These are phyloP conservation scores for Drosophila takahashii DNA, from an alignment of 1,140 invertebrate species.

Conservation along the genomic window DNA sequence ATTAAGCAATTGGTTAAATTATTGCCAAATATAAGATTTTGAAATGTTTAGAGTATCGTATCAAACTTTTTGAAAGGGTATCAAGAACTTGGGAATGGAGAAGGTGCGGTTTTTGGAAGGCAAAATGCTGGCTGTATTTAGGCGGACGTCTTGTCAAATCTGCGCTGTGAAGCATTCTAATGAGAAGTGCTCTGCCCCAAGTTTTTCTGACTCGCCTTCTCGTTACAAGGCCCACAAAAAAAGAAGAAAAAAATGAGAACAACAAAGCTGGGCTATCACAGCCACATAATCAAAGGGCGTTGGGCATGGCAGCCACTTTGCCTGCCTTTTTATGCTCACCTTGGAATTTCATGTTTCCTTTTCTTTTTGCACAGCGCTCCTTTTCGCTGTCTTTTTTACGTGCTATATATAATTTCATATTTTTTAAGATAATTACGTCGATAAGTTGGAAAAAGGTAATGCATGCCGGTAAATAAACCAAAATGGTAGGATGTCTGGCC, in stretches of 20 bases:
- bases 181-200: conserved; percentile 68
- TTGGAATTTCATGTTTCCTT: conserved; percentile 47
- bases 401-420: conserved; percentile 76
- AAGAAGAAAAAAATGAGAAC: conserved; percentile 32
- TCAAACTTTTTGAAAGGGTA: not conserved
- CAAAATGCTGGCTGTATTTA: conserved; percentile 65
- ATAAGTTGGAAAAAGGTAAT: conserved; percentile 74
- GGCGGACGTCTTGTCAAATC: conserved; percentile 74
- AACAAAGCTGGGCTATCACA: conserved; percentile 68
- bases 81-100: conserved; percentile 5
- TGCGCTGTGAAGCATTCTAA: conserved; percentile 74
- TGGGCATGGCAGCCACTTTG: conserved; percentile 51
- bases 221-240: conserved; percentile 47
- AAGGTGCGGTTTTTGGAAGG: conserved; percentile 16
- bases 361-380: conserved; percentile 20
- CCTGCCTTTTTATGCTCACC: conserved; percentile 41
- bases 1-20: too few species aligned
- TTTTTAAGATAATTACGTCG: conserved; percentile 82
- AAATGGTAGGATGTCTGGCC: conserved; percentile 12
- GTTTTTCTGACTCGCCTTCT: conserved; percentile 44
- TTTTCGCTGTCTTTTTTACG: conserved; percentile 60
- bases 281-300: conserved; percentile 71
- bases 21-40: too few species aligned
- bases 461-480: conserved; percentile 60
- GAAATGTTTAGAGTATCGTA: too few species aligned